Evolutionary conservation across 2,888 invertebrate genomes (phyloP).

Genomic region (Phasia obesa): DNA sequence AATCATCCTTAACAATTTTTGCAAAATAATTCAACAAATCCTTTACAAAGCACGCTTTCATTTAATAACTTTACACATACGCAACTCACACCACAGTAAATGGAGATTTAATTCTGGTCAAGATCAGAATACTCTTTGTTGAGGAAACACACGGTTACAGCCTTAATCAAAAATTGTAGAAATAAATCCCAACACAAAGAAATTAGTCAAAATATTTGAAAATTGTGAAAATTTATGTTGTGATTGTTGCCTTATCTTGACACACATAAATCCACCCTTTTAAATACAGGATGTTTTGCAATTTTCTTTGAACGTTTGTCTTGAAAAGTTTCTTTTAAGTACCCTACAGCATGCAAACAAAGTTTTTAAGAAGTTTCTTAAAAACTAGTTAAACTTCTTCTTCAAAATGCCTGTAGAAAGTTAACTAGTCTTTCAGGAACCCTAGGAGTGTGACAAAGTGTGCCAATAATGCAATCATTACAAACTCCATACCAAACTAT

Average conservation of each 20-base stretch:
- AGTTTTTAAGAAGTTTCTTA: no score
- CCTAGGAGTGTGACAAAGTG: no score
- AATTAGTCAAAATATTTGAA: conserved; percentile 68
- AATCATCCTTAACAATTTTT: conserved; percentile 40
- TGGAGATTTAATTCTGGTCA: conserved; percentile 49
- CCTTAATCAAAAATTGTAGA: conserved; percentile 23
- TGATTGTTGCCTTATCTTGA: conserved; percentile 53
- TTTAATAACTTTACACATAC: conserved; percentile 36
- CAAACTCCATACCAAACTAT: no score
- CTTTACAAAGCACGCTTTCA: conserved; percentile 68
- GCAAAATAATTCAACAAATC: conserved; percentile 69
- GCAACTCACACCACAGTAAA: conserved; percentile 11
- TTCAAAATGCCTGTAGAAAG: no score
- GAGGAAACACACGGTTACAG: conserved; percentile 7
- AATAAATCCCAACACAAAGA: conserved; percentile 64
- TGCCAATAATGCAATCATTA: no score
- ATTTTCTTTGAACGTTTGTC: neutral
- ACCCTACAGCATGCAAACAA: neutral
- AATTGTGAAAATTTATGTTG: conserved; percentile 13
- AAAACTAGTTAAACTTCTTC: no score
- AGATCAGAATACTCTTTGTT: conserved; percentile 44
- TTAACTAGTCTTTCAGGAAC: no score
- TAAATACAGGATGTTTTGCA: neutral
- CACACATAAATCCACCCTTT: conserved; percentile 65
- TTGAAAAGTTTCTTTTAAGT: neutral